Evolutionary conservation across 2,888 invertebrate species (phyloP).

Genomic region (Chrysodeixis includens): DNA sequence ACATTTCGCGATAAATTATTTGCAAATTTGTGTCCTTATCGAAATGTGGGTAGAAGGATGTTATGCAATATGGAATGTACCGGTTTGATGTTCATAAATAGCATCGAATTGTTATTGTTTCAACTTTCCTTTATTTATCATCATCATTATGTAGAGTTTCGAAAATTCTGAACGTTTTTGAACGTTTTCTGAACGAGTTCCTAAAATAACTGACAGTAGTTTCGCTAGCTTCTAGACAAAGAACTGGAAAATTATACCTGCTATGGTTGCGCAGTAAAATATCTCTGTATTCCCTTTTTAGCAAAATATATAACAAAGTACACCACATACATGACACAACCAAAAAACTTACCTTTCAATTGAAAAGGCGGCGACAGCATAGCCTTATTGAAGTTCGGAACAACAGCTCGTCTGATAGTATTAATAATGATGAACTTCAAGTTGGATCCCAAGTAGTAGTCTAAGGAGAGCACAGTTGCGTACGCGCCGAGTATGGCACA

Average conservation of each 20-base stretch:
- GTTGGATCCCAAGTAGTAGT: constrained; percentile 91
- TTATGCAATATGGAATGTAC: neutral
- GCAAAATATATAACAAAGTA: constrained; percentile 10
- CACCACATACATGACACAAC: constrained; percentile 13
- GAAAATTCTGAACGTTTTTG: too few species aligned
- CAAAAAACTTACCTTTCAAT: constrained; percentile 84
- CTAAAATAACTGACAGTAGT: neutral
- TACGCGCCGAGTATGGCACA: constrained; percentile 91
- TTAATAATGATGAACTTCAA: constrained; percentile 92
- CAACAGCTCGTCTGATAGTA: constrained; percentile 90
- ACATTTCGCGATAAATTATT: neutral
- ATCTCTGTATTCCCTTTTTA: too few species aligned
- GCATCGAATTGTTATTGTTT: neutral
- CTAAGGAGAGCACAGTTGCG: constrained; percentile 89
- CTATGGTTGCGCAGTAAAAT: too few species aligned
- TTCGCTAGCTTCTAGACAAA: neutral
- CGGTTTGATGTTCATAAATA: neutral
- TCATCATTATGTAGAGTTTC: too few species aligned
- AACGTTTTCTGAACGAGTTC: too few species aligned
- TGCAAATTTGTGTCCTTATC: neutral
- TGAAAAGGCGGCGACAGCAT: constrained; percentile 90
- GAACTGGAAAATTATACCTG: too few species aligned
- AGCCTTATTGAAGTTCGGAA: constrained; percentile 89
- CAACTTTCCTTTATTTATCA: neutral
- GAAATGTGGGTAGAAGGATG: neutral